Percentiles rank a stretch among this genome's conserved stretches.
Evolutionary conservation across 2,888 invertebrate species (phyloP).

Genomic region (Crepidodera aurea): DNA sequence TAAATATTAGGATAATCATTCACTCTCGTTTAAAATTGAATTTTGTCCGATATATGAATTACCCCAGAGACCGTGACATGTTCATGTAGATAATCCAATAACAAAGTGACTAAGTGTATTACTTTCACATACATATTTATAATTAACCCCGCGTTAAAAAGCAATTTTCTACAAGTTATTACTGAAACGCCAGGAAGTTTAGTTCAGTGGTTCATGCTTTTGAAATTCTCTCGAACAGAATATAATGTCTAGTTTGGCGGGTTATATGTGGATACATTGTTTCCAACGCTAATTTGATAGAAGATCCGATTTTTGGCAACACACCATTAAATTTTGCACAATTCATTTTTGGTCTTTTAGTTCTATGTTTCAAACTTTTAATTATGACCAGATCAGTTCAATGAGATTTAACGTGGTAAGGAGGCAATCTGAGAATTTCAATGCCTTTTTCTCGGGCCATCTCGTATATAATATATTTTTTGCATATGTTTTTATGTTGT

Average conservation of each 20-base stretch:
- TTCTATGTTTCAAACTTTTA: no score
- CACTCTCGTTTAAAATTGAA: constrained; percentile 3
- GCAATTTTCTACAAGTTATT: constrained; percentile 15
- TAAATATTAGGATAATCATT: constrained; percentile 4
- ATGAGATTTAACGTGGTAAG: no score
- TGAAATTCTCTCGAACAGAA: background rate
- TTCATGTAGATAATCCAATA: constrained; percentile 9
- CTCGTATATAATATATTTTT: no score
- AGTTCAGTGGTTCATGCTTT: background rate
- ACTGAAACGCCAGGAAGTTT: background rate
- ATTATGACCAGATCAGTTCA: no score
- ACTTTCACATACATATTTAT: constrained; percentile 9
- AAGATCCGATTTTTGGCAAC: background rate
- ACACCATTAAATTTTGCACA: background rate
- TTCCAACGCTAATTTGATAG: no score
- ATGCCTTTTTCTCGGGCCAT: no score
- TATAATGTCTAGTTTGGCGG: background rate
- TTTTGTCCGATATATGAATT: constrained; percentile 10
- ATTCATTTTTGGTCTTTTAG: background rate
- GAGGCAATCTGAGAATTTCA: no score
- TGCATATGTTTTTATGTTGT: no score
- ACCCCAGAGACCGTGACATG: background rate
- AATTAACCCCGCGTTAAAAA: constrained; percentile 8
- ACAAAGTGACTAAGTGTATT: constrained; percentile 11
- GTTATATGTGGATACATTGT: no score